phyloP scores from a whole-genome alignment of 2,113 vertebrate species.

The Copsychus sechellarum region DNA sequence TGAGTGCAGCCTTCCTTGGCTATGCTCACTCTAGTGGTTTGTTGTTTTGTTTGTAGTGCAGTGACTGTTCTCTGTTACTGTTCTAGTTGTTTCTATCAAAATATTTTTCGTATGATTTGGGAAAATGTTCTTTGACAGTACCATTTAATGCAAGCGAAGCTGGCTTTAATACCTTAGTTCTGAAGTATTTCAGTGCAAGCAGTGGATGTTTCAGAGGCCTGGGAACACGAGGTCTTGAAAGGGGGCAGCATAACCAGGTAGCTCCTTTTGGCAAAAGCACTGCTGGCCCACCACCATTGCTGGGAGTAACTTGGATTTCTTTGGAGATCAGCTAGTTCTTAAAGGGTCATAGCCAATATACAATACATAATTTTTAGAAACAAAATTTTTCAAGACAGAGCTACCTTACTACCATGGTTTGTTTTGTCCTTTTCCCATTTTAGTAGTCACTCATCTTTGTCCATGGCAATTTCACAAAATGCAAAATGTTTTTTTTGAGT shows the following conservation, averaged over 20 bases:
- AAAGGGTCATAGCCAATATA: not conserved
- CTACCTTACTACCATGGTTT: not conserved
- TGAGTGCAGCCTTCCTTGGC: not conserved
- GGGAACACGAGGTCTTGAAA: not conserved
- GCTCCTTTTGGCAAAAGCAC: not conserved
- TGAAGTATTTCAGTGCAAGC: not conserved
- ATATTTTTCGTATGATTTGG: not conserved
- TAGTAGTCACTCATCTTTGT: slow-evolving; percentile 72
- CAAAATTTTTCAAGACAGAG: not conserved
- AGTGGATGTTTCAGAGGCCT: not conserved
- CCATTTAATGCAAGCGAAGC: not conserved
- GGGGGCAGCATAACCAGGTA: not conserved
- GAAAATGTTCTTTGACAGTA: not conserved
- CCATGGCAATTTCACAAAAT: slow-evolving; percentile 54
- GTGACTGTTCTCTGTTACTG: not conserved
- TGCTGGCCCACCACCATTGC: not conserved
- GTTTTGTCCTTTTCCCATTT: slow-evolving; percentile 69
- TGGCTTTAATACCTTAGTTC: not conserved
- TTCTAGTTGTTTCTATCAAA: not conserved
- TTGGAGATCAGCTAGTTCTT: not conserved
- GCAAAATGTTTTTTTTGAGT: not conserved
- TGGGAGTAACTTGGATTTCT: not conserved
- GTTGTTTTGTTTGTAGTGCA: not conserved
- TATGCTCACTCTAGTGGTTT: not conserved
- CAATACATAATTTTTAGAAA: not conserved